Percentiles rank a stretch among this genome's conserved stretches.
Conservation (phyloP, 2,888 invertebrate genomes). For the Tipula lateralis region DNA sequence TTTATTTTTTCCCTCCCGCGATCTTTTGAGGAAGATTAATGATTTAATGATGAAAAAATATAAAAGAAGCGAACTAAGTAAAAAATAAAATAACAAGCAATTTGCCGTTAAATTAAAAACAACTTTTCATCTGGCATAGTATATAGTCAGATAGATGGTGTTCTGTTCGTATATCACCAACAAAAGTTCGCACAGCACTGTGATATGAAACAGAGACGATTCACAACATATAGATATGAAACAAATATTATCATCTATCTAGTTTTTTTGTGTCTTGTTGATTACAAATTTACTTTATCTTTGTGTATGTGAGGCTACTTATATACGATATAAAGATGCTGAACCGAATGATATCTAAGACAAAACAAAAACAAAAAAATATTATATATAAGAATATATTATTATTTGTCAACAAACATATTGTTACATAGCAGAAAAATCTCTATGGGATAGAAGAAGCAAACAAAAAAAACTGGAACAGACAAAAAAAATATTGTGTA, state of each 20-base stretch:
- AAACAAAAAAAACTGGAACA: not conserved
- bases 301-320: not conserved
- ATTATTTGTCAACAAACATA: constrained; percentile 11
- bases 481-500: not conserved
- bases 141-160: not conserved
- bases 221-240: not conserved
- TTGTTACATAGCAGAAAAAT: not conserved
- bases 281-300: not conserved
- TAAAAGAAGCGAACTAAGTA: not conserved
- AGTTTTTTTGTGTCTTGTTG: not conserved
- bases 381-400: not conserved
- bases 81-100: not conserved
- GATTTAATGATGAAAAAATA: not conserved
- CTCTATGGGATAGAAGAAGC: not conserved
- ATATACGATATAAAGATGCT: not conserved
- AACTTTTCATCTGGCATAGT: not conserved
- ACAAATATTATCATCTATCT: not conserved
- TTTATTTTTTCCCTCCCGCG: not conserved
- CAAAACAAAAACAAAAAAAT: not conserved
- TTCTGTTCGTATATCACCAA: not conserved
- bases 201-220: not conserved
- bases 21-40: not conserved
- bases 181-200: not conserved
- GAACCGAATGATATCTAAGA: not conserved
- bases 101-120: not conserved